Evolutionary conservation across 2,113 vertebrate genomes (phyloP).

Genomic region (Upupa epops): DNA sequence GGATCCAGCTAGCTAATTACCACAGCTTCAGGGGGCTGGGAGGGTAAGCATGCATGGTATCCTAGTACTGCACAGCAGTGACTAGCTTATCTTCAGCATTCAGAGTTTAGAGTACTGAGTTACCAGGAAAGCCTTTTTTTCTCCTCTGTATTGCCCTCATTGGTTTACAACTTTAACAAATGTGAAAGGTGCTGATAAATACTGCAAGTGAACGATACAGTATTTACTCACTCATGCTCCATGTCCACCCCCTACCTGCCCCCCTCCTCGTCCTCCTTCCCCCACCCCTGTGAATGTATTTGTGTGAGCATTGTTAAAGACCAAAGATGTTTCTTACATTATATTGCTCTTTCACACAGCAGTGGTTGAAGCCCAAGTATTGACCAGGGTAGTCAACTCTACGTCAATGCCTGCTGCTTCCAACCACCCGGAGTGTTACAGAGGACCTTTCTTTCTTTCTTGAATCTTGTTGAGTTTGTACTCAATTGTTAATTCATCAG

Average conservation of each 20-base stretch:
- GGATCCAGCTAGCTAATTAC: background rate
- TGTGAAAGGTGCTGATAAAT: slow-evolving; percentile 59
- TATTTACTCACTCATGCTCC: background rate
- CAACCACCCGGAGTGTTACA: background rate
- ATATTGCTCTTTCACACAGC: background rate
- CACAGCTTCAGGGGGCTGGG: background rate
- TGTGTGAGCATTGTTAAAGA: background rate
- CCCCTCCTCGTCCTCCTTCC: no score
- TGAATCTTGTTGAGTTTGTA: background rate
- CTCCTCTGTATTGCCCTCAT: background rate
- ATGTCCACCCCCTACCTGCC: fast-evolving
- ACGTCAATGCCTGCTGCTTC: background rate
- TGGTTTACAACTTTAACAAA: slow-evolving; percentile 28
- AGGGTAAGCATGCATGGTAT: background rate
- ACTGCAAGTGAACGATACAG: slow-evolving; percentile 38
- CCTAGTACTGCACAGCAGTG: background rate
- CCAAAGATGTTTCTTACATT: background rate
- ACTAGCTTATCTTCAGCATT: slow-evolving; percentile 29
- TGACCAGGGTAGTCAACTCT: background rate
- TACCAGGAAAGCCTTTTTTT: slow-evolving; percentile 19
- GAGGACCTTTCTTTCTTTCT: background rate
- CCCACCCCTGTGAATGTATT: background rate
- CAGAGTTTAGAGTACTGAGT: slow-evolving; percentile 36
- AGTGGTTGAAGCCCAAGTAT: background rate
- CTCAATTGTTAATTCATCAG: background rate